phyloP scores from a whole-genome alignment of 2,797 vertebrate species.

The Rhadinocentrus ornatus region DNA sequence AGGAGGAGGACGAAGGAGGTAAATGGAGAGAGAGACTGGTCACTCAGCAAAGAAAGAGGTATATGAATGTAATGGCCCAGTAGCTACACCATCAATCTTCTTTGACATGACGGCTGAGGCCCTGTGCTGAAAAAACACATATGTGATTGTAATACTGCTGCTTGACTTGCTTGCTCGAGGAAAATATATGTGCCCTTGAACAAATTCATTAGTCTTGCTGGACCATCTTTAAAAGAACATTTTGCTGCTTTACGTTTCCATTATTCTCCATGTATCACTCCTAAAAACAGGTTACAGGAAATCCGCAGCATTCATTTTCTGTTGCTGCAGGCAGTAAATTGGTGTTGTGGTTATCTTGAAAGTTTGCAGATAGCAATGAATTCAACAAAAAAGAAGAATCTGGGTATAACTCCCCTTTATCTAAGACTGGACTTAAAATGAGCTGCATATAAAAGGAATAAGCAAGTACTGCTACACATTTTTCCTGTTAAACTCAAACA shows the following conservation, averaged over 20 bases:
- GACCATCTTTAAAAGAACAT: slow-evolving; percentile 41
- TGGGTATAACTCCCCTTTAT: background rate
- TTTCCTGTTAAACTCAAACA: background rate
- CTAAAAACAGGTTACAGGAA: background rate
- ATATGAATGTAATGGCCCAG: slow-evolving; percentile 69
- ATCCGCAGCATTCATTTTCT: background rate
- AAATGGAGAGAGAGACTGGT: slow-evolving; percentile 54
- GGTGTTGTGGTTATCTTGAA: slow-evolving; percentile 2
- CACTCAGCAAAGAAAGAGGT: slow-evolving; percentile 64
- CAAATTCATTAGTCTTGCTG: slow-evolving; percentile 65
- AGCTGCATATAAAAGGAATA: background rate
- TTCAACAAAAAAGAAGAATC: slow-evolving; percentile 12
- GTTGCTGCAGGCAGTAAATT: slow-evolving; percentile 3
- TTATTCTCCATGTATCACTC: slow-evolving; percentile 3
- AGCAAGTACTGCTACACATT: background rate
- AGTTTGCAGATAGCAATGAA: slow-evolving; percentile 12
- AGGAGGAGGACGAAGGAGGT: slow-evolving; percentile 8
- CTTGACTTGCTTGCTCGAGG: slow-evolving; percentile 60
- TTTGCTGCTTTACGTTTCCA: slow-evolving; percentile 33
- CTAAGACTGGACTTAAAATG: background rate
- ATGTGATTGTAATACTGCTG: slow-evolving; percentile 69
- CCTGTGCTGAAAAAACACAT: slow-evolving; percentile 62
- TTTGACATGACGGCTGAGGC: slow-evolving; percentile 59
- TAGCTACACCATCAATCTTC: slow-evolving; percentile 74
- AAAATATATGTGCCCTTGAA: slow-evolving; percentile 55